Conservation (phyloP, 2,113 vertebrate genomes). For the Andinoacara biseriatus region DNA sequence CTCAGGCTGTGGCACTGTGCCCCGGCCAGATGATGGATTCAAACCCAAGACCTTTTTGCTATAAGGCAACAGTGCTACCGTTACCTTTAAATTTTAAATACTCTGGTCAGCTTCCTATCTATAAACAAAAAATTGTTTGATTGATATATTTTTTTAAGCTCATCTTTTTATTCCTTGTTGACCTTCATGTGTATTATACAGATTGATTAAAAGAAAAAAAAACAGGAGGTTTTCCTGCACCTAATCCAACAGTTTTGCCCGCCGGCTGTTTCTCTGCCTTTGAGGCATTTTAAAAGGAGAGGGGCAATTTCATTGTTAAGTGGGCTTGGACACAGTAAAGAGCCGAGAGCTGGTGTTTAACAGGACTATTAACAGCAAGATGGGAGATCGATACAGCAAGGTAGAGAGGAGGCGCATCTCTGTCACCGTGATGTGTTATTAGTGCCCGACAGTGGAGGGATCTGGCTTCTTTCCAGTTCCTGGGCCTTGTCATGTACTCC, state of each 20-base stretch:
- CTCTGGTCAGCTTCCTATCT: background rate
- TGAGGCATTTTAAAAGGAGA: slow-evolving; percentile 56
- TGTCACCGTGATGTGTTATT: slow-evolving; percentile 86
- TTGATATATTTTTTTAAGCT: background rate
- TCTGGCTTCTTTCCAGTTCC: slow-evolving; percentile 75
- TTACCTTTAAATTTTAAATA: background rate
- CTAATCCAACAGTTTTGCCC: slow-evolving; percentile 25
- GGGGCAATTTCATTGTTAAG: slow-evolving; percentile 85
- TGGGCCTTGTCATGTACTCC: slow-evolving; percentile 68
- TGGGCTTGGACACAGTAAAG: slow-evolving; percentile 86
- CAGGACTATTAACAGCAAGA: slow-evolving; percentile 87
- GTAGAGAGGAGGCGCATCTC: slow-evolving; percentile 80
- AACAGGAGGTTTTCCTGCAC: background rate
- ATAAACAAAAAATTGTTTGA: background rate
- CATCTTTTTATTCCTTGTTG: background rate
- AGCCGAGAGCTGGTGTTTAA: slow-evolving; percentile 87
- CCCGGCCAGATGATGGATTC: no score
- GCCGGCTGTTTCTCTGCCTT: slow-evolving; percentile 35
- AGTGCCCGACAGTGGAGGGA: slow-evolving; percentile 76
- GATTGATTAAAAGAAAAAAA: background rate
- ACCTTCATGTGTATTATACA: background rate
- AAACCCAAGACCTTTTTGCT: no score
- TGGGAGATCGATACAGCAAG: slow-evolving; percentile 85
- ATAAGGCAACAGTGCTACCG: no score
- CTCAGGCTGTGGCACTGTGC: no score